Evolutionary conservation across 2,113 vertebrate species (phyloP), one percentile per base, ranked within the genome.

Genomic region (Tautogolabrus adspersus): DNA sequence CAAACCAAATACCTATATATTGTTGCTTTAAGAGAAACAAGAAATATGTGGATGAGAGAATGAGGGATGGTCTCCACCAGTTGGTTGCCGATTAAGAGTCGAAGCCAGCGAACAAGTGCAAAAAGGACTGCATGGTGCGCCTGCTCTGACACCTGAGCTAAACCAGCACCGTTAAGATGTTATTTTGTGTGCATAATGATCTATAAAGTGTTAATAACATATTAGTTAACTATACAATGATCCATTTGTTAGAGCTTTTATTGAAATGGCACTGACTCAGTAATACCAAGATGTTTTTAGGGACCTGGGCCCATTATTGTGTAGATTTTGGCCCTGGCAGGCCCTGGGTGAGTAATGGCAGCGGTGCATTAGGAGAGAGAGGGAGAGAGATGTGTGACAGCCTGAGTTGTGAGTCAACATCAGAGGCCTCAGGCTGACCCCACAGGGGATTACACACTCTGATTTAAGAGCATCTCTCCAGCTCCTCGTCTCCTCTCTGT

Each of bases 381-480:
- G 55, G 47, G 58, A 74, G 66, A 59, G 55, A 57, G 21, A 81
- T 89, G 88, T 89, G 86, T 86, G 67, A 81, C 63, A 86, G 88
- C 46, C 87, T 87, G 85, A 89, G 87, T 82, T 83, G 80, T 87
- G 86, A 91, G 89, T 92, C 92, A 93, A 93, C 91, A 95, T 89
- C 89, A 91, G 86, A 89, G 88, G 76, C 90, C 79, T 66, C 62
- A 55, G 63, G 40, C 88, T 87, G 86, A 89, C 86, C 78, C 83
- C 77, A 66, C 82, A 38, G 66, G 69, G 88, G 90, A 90, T 89
- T 92, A 93, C 88, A 91, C 79, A 84, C 83, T 89, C 85, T 92
- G 92, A 93, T 93, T 93, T 93, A 92, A 93, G 91, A 92, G 91
- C 91, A 88, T 89, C 87, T 86, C 82, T 73, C 81, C 78, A 79